phyloP scores from a whole-genome alignment of 1,140 invertebrate genomes.

The Schlechtendalia chinensis region DNA sequence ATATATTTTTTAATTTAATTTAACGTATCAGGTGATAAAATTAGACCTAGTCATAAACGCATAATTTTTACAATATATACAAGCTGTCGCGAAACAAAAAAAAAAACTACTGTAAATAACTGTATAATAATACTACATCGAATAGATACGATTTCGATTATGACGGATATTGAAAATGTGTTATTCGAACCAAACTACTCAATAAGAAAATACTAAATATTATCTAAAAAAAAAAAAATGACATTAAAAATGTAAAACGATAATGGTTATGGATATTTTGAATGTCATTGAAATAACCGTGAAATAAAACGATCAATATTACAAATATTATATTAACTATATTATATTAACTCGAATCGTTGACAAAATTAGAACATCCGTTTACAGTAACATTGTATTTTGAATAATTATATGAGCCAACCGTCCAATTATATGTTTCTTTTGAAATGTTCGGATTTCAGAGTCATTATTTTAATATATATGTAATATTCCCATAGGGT shows the following conservation, averaged over 20 bases:
- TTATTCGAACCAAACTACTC: not conserved
- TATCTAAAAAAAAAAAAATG: not conserved
- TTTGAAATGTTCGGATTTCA: not conserved
- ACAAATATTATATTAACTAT: not conserved
- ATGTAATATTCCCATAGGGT: conserved; percentile 61
- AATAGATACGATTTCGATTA: not conserved
- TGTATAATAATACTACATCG: no score
- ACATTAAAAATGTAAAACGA: no score
- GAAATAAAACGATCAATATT: not conserved
- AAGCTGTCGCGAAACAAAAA: no score
- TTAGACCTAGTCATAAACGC: not conserved
- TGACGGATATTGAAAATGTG: not conserved
- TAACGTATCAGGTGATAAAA: not conserved
- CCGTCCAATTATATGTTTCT: not conserved
- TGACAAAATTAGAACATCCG: no score
- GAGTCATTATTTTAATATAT: conserved; percentile 16
- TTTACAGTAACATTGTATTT: no score
- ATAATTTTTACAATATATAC: no score
- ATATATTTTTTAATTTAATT: not conserved
- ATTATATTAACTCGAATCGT: not conserved
- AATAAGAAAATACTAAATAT: not conserved
- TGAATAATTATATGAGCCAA: not conserved
- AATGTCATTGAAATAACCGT: not conserved
- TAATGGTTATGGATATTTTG: no score
- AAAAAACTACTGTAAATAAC: no score